Percentiles rank a stretch among this genome's conserved stretches.
Evolutionary conservation across 1,140 invertebrate genomes (phyloP).

Genomic region (Orius laevigatus): DNA sequence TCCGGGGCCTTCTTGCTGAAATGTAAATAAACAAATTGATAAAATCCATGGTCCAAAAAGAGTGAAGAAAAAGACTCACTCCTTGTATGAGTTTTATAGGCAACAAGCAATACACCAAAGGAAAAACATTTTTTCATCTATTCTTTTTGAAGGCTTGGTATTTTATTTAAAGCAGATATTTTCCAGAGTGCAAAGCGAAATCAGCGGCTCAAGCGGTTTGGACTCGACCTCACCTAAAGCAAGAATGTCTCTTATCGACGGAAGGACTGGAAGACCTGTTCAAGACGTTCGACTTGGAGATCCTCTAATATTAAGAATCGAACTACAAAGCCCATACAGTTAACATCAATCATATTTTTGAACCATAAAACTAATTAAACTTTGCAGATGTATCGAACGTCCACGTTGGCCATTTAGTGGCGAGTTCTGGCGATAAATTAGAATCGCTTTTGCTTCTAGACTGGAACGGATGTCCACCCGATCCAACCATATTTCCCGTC

Average conservation of each 20-base stretch:
- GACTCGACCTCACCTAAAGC: constrained; percentile 17
- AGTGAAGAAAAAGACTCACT: no score
- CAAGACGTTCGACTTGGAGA: constrained; percentile 29
- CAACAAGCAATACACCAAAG: no score
- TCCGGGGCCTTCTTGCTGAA: no score
- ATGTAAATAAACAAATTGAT: no score
- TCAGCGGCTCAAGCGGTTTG: no score
- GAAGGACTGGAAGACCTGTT: constrained; percentile 16
- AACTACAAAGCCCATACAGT: constrained; percentile 29
- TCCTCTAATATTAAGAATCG: constrained; percentile 28
- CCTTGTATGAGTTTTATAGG: no score
- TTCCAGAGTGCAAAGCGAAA: no score
- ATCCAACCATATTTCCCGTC: constrained; percentile 33
- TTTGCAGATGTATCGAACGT: constrained; percentile 35
- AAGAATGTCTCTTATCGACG: constrained; percentile 20
- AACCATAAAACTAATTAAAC: constrained; percentile 1
- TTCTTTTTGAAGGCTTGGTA: no score
- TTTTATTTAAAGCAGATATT: no score
- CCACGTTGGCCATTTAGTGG: constrained; percentile 34
- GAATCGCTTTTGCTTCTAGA: constrained; percentile 35
- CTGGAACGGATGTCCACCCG: constrained; percentile 36
- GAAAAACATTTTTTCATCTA: no score
- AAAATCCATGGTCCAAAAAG: no score
- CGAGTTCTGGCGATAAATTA: constrained; percentile 31
- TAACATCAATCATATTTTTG: constrained; percentile 12